phyloP scores from a whole-genome alignment of 2,797 vertebrate species.

The Protonibea diacanthus region DNA sequence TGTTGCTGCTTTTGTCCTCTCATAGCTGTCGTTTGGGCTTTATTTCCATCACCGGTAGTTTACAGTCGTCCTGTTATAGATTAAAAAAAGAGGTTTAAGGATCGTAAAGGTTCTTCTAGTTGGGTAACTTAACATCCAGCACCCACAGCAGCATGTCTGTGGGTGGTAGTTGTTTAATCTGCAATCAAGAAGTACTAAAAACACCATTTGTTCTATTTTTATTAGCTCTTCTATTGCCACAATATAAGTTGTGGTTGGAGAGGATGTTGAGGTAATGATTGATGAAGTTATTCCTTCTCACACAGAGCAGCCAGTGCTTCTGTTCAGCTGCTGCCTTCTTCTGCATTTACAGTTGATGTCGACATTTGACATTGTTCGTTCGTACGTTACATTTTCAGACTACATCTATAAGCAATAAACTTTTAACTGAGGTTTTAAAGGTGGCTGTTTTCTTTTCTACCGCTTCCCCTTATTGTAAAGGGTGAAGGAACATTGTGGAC shows the following conservation, averaged over 20 bases:
- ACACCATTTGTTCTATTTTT: conserved; percentile 7
- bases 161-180: conserved; percentile 29
- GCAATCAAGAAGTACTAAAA: background rate
- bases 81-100: conserved; percentile 24
- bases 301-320: background rate
- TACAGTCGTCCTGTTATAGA: conserved; percentile 19
- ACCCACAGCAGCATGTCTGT: conserved; percentile 13
- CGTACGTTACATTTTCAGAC: background rate
- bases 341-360: background rate
- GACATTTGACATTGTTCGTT: background rate
- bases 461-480: background rate
- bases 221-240: conserved; percentile 21
- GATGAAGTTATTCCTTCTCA: conserved; percentile 2
- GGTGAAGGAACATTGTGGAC: background rate
- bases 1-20: conserved; percentile 48
- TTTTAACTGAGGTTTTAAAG: background rate
- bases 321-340: conserved; percentile 17
- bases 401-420: background rate
- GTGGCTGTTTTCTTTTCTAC: background rate
- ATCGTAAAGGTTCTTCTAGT: conserved; percentile 12
- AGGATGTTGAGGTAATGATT: conserved; percentile 4
- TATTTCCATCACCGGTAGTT: conserved; percentile 26
- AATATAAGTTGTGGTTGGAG: background rate
- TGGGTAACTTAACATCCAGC: conserved; percentile 12
- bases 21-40: background rate